Percentiles rank a stretch among this genome's conserved stretches.
Evolutionary conservation across 2,888 invertebrate species (phyloP).

Genomic region (Ormyrus labotus): DNA sequence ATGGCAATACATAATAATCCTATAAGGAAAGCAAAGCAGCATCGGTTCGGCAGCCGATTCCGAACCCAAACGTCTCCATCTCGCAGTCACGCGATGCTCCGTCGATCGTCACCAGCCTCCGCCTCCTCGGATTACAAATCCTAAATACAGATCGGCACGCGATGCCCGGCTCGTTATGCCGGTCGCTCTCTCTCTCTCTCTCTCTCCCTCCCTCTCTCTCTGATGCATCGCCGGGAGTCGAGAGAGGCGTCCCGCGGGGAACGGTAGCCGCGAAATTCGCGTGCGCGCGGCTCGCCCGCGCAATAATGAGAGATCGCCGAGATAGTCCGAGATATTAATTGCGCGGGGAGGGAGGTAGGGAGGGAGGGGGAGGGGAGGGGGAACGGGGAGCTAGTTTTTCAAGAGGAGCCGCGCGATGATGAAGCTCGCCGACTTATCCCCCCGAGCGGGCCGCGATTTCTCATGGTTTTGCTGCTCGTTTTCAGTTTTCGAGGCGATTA

Average conservation of each 20-base stretch:
- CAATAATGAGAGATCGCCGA: slow-evolving; percentile 75
- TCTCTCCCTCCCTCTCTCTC: too few species aligned
- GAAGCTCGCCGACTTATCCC: too few species aligned
- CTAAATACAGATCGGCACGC: slow-evolving; percentile 76
- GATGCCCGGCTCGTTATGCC: slow-evolving; percentile 74
- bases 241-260: slow-evolving; percentile 54
- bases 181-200: slow-evolving; percentile 64
- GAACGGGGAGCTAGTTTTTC: not conserved
- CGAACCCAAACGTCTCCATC: too few species aligned
- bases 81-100: too few species aligned
- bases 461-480: too few species aligned
- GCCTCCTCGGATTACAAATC: slow-evolving; percentile 64
- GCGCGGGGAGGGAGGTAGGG: slow-evolving; percentile 62
- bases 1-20: too few species aligned
- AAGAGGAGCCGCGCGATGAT: too few species aligned
- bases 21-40: too few species aligned
- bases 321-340: slow-evolving; percentile 74
- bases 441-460: too few species aligned
- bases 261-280: slow-evolving; percentile 74
- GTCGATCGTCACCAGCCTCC: not conserved
- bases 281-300: slow-evolving; percentile 62
- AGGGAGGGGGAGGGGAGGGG: not conserved
- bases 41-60: too few species aligned
- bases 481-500: slow-evolving; percentile 22
- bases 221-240: slow-evolving; percentile 63